phyloP scores from a whole-genome alignment of 2,113 vertebrate species.

The Oophaga pumilio region DNA sequence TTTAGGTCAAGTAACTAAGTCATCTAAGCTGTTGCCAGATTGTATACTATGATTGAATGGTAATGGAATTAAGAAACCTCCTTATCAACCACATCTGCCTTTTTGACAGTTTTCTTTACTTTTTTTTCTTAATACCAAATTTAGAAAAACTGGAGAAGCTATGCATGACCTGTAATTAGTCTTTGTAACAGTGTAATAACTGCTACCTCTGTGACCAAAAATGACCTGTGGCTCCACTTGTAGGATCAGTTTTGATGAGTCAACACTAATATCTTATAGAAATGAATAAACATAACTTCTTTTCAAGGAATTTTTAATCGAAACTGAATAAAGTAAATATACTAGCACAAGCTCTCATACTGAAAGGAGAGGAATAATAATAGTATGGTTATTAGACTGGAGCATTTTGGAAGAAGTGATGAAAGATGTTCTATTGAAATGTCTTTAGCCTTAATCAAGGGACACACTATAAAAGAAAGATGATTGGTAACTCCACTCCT shows the following conservation, averaged over 20 bases:
- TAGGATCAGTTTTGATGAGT: background rate
- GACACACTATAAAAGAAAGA: conserved; percentile 7
- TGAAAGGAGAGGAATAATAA: background rate
- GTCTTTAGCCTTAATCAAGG: conserved; percentile 24
- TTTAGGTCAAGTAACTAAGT: background rate
- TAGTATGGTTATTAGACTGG: conserved; percentile 13
- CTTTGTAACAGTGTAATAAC: too few species aligned
- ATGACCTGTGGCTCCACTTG: too few species aligned
- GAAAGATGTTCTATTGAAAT: conserved; percentile 49
- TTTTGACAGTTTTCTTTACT: background rate
- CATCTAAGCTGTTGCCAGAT: background rate
- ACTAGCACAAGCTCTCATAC: background rate
- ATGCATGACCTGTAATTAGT: too few species aligned
- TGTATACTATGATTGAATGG: background rate
- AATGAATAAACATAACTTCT: background rate
- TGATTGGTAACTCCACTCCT: conserved; percentile 48
- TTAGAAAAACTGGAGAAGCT: too few species aligned
- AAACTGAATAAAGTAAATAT: background rate
- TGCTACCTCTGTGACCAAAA: too few species aligned
- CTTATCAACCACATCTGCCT: background rate
- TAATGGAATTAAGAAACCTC: background rate
- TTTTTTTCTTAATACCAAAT: too few species aligned
- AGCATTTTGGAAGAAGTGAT: conserved; percentile 32
- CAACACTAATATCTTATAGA: background rate
- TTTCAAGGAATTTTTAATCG: background rate